Evolutionary conservation across 2,797 vertebrate species (phyloP), one percentile per base, ranked within the genome.

Genomic region (Anguilla anguilla): DNA sequence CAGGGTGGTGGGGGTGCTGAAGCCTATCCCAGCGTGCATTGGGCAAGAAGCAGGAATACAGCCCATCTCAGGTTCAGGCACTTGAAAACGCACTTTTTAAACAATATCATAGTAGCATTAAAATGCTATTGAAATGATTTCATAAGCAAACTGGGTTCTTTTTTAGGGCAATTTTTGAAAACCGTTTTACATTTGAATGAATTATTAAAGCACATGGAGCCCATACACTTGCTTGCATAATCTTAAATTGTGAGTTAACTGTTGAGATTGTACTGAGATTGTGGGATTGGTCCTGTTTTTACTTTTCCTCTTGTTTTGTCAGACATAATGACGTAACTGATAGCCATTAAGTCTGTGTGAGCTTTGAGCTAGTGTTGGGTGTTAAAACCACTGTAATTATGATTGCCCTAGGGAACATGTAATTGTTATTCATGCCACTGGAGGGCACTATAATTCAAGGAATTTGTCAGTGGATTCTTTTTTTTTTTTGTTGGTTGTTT

Each of bases 371-470:
- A 6, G 49, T 25, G 43, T 11, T 31, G 49, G 22, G 22, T 82
- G 81, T 31, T 31, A 28, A 84, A 59, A 84, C 17, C 79, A 72
- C 17, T 64, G 28, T 46, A 72, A 72, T 53, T 9, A 13, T 9
- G 43, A 46, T 0, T 0, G 3, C 13, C 19, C 64, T 9, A 6
- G 25, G 35, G 74, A 79, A 43, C 74, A 25, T 25, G 5, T 51
- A 85, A 49, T 85, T 85, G 19, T 85, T 59, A 22, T 67, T 61
- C 10, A 46, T 57, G 15, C 53, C 87, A 81, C 55, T 85, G 43
- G 84, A 79, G 72, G 84, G 84, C 72, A 51, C 84, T 85, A 31
- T 67, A 59, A 49, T 35, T 74, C 72, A 81, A 81, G 83, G 82
- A 64, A 53, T 77, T 82, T 82, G 19, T 2, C 43, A 3, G 11